phyloP scores from a whole-genome alignment of 2,113 vertebrate species.

The Stigmatopora nigra region DNA sequence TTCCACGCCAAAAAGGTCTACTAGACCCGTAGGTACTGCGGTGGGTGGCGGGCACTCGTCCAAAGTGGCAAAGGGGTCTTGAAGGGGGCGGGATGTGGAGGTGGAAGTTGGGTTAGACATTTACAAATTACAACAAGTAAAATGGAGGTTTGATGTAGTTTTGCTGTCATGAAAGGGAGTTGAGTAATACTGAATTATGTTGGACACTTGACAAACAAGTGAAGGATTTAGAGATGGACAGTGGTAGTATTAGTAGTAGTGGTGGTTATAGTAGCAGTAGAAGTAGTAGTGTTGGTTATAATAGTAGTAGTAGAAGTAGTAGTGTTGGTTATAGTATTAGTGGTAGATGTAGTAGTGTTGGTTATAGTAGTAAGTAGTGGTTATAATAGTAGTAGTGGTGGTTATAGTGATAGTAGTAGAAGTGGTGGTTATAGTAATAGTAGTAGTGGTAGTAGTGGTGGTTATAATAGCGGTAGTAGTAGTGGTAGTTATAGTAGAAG shows the following conservation, averaged over 20 bases:
- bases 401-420: too few relatives aligned
- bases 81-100: constrained; percentile 16
- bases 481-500: too few relatives aligned
- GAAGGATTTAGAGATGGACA: too few relatives aligned
- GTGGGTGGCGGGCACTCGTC: constrained; percentile 70
- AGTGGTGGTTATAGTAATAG: too few relatives aligned
- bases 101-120: constrained; percentile 37
- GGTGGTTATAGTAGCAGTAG: background rate
- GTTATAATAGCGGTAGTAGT: too few relatives aligned
- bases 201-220: background rate
- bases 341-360: too few relatives aligned
- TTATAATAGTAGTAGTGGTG: too few relatives aligned
- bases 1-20: constrained; percentile 94
- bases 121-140: background rate
- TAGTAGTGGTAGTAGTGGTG: too few relatives aligned
- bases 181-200: background rate
- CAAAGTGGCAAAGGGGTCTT: constrained; percentile 92
- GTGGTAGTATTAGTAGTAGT: too few relatives aligned
- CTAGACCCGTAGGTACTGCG: constrained; percentile 80
- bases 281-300: background rate
- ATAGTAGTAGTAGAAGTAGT: too few relatives aligned
- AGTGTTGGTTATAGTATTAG: too few relatives aligned
- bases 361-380: background rate
- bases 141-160: background rate
- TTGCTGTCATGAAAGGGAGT: background rate